phyloP scores from a whole-genome alignment of 92 coral and sea anemone species.

The Anthopleura xanthogrammica region DNA sequence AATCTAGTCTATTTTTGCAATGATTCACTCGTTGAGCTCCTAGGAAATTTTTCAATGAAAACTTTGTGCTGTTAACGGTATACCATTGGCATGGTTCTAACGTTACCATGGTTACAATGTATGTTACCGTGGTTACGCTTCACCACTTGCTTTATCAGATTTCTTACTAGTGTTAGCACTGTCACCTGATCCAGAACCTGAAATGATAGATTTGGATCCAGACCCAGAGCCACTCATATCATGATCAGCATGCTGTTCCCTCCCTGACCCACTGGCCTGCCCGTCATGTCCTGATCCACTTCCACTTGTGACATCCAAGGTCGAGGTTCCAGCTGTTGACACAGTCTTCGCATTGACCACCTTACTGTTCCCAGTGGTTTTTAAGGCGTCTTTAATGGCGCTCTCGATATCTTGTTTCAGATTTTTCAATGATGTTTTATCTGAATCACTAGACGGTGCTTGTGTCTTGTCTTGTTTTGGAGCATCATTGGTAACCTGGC shows the following conservation, averaged over 20 bases:
- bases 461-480: background rate
- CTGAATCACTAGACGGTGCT: background rate
- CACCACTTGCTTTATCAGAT: slow-evolving; percentile 26
- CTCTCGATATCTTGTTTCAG: slow-evolving; percentile 64
- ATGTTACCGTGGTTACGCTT: slow-evolving; percentile 20
- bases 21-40: no score
- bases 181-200: slow-evolving; percentile 39
- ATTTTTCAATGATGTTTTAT: slow-evolving; percentile 38
- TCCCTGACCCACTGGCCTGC: background rate
- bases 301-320: slow-evolving; percentile 27
- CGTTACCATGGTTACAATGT: background rate
- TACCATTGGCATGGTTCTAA: background rate
- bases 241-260: background rate
- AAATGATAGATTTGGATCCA: slow-evolving; percentile 24
- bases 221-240: slow-evolving; percentile 49
- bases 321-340: background rate
- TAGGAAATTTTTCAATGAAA: no score
- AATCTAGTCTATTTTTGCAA: no score
- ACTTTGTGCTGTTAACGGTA: background rate
- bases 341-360: slow-evolving; percentile 25
- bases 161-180: slow-evolving; percentile 2
- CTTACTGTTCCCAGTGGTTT: slow-evolving; percentile 30
- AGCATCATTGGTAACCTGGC: slow-evolving; percentile 11
- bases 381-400: slow-evolving; percentile 69
- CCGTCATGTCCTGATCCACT: slow-evolving; percentile 35